Evolutionary conservation across 2,888 invertebrate species (phyloP), one percentile per base, ranked within the genome.

Genomic region (Amiota communis): DNA sequence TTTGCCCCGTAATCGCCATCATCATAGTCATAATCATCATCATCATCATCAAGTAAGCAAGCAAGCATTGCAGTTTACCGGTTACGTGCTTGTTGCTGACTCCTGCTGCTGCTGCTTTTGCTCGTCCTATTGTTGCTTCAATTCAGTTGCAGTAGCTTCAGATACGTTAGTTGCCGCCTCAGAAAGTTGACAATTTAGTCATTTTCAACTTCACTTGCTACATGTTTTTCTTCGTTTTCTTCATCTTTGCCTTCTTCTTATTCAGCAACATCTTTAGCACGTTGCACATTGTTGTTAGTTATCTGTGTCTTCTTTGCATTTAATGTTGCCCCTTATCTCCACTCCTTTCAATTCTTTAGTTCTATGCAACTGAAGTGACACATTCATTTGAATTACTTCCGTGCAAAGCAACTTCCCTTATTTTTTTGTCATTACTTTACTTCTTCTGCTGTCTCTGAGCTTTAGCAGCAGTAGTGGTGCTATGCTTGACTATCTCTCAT

Each of bases 321-420:
- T 63, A 36, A 20, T 20, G 63, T 36, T 46, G 13, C 3, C 67
- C 9, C 47, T 46, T 65, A 17, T 15, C 48, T 47, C 48, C 48
- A 17, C 20, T 13, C 15, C 48, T 47, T n/a, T 68, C 36, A 23
- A n/a, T 63, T 63, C 59, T 17, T 59, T 59, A 13, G 9, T 59
- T 59, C 59, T 36, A 76, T 76, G 74, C 71, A 77, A 76, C 71
- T 57, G 70, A 61, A 77, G 78, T 81, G 78, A 79, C 81, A 79
- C 84, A 82, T 81, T 84, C 78, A 81, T 78, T 77, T 81, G 76
- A 77, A 82, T 77, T 79, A 80, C 84, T 83, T 85, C 81, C 85
- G 36, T 80, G 81, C 71, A 74, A 59, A 70, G 73, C 71, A 72
- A 63, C 17, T 47, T 47, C 17, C 13, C 61, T 61, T 23, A 20